These are phyloP conservation scores for Bambusicola thoracicus DNA, from an alignment of 2,113 vertebrate species.

Conservation along the genomic window DNA sequence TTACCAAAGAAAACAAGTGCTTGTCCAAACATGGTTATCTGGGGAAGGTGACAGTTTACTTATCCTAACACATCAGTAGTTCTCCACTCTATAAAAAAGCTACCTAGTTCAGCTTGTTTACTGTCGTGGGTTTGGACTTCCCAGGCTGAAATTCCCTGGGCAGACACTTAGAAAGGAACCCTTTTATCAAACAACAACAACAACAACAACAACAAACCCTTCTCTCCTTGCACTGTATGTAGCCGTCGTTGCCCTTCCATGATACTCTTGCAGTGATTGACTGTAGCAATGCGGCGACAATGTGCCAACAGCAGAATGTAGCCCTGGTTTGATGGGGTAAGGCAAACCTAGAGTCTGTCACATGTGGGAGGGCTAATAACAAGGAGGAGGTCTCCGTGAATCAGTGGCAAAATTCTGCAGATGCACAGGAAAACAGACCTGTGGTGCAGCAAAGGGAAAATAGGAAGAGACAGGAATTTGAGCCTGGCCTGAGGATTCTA, in stretches of 20 bases:
- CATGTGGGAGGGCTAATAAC: background rate
- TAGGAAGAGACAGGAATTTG: background rate
- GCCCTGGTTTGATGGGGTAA: background rate
- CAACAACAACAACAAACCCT: background rate
- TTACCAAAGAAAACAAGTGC: background rate
- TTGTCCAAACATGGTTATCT: background rate
- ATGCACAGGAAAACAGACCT: background rate
- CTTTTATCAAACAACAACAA: background rate
- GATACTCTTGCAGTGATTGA: background rate
- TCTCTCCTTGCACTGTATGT: background rate
- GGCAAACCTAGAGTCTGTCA: background rate
- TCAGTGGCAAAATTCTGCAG: background rate
- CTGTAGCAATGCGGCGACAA: accelerated
- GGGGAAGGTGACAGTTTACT: background rate
- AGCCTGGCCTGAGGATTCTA: background rate
- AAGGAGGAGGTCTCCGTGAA: background rate
- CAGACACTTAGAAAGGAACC: background rate
- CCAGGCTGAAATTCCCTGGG: background rate
- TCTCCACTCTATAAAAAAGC: background rate
- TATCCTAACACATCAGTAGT: background rate
- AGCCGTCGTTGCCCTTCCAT: background rate
- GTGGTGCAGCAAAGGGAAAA: background rate
- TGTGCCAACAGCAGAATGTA: background rate
- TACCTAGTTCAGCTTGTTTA: background rate
- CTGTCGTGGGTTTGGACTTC: background rate